Base-by-base conservation (phyloP, 1,140 invertebrate species). In the Aphaenogaster ashmeadi region DNA sequence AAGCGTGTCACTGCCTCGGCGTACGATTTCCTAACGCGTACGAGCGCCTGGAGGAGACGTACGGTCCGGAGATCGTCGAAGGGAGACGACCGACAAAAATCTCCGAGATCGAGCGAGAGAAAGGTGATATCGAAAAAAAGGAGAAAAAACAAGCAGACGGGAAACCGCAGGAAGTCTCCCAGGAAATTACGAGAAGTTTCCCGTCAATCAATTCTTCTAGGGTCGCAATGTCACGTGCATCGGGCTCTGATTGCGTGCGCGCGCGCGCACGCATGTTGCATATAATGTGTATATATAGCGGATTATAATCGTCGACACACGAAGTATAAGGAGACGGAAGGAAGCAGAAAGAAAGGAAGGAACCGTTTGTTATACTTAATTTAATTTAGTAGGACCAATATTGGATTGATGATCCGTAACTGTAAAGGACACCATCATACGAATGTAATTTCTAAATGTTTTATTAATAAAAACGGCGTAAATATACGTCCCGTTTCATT, bases 361-460 rank as follows among this genome's bases (percentile, higher is more conserved):
- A 87, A 86, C 27, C 77, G 88, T 90, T 93, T 91, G 89, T 93
- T 93, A 92, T 88, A 93, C 75, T 92, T 93, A 93, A 93, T 93
- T 93, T 93, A 92, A 91, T 87, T 66, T 81, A 87, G 89, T 93
- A 93, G 92, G 92, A 93, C 92, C 92, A 93, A 93, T 87, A 90
- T 86, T 81, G 78, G 89, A 91, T 89, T 89, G 87, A 92, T 69
- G 89, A 89, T 92, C 91, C 88, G 87, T 90, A 89, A 93, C 21
- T 89, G 83, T 88, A 92, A 89, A 86, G 88, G 86, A 92, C 81
- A 92, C 87, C 79, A 88, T 90, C 88, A 89, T 93, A 90, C 90
- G 88, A 93, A 85, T 94, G 92, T 94, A 93, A 93, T 93, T 94
- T 94, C 93, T 94, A 93, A 94, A 92, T 93, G 93, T 94, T 94